Conservation (phyloP, 2,113 vertebrate genomes). For the Chaenogobius annularis region DNA sequence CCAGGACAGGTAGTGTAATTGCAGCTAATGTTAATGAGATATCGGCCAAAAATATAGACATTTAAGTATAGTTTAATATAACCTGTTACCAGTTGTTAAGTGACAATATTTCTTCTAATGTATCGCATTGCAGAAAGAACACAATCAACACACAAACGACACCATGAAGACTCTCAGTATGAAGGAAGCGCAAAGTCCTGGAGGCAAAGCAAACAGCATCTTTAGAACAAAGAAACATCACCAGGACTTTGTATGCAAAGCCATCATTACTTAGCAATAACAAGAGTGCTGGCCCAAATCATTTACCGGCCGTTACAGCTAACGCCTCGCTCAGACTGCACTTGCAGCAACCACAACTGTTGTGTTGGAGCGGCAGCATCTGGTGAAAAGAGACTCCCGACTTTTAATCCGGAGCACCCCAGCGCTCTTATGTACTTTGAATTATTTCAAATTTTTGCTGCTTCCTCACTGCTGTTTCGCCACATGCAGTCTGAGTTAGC, state of each 20-base stretch:
- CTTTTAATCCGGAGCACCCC: too few relatives aligned
- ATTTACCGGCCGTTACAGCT: background rate
- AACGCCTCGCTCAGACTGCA: too few relatives aligned
- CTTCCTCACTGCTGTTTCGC: too few relatives aligned
- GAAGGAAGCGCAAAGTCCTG: conserved; percentile 52
- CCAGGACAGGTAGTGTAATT: conserved; percentile 55
- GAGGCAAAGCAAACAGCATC: conserved; percentile 59
- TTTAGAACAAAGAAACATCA: background rate
- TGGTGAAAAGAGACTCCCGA: too few relatives aligned
- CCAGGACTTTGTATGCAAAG: background rate
- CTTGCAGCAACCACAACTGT: too few relatives aligned
- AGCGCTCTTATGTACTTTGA: too few relatives aligned
- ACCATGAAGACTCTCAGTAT: conserved; percentile 50
- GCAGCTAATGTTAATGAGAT: background rate
- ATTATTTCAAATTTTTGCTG: too few relatives aligned
- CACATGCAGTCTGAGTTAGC: too few relatives aligned
- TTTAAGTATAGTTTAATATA: background rate
- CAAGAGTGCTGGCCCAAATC: conserved; percentile 1
- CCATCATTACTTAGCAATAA: conserved; percentile 7
- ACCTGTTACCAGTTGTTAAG: background rate
- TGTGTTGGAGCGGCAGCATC: too few relatives aligned
- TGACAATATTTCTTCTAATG: background rate
- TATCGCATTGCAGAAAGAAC: conserved; percentile 41
- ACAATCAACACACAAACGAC: conserved; percentile 57
- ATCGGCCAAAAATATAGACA: too few relatives aligned